Conservation (phyloP, 2,113 vertebrate species). For the Bathybates hornii region DNA sequence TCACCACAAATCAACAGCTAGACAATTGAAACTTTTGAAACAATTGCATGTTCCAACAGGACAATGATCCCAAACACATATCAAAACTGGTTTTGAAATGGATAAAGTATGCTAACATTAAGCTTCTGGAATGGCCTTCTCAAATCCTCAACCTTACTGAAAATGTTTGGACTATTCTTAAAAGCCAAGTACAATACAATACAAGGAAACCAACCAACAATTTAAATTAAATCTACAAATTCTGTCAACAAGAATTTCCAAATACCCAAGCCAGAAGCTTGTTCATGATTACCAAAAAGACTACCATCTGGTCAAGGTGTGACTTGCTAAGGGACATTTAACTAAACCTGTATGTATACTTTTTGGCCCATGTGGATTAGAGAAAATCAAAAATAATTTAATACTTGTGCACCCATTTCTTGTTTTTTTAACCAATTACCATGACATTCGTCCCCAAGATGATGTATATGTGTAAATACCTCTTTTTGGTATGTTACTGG, state of each 20-base stretch:
- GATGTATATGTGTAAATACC: neutral
- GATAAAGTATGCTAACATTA: neutral
- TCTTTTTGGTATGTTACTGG: neutral
- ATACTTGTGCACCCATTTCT: neutral
- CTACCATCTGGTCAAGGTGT: neutral
- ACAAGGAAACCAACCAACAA: neutral
- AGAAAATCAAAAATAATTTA: neutral
- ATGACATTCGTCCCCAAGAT: neutral
- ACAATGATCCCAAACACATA: neutral
- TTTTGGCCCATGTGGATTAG: fast-evolving
- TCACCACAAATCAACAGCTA: neutral
- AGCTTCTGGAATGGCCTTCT: neutral
- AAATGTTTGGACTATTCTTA: neutral
- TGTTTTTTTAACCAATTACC: neutral
- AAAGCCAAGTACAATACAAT: neutral
- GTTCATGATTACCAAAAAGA: neutral
- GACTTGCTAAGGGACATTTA: neutral
- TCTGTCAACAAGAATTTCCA: neutral
- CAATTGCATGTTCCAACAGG: fast-evolving
- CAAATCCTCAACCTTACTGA: neutral
- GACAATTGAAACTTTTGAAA: neutral
- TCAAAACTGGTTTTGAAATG: neutral
- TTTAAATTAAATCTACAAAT: neutral
- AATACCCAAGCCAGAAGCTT: neutral
- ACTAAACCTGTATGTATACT: neutral